Evolutionary conservation across 2,888 invertebrate genomes (phyloP).

Genomic region (Drosophila atroscutellata): DNA sequence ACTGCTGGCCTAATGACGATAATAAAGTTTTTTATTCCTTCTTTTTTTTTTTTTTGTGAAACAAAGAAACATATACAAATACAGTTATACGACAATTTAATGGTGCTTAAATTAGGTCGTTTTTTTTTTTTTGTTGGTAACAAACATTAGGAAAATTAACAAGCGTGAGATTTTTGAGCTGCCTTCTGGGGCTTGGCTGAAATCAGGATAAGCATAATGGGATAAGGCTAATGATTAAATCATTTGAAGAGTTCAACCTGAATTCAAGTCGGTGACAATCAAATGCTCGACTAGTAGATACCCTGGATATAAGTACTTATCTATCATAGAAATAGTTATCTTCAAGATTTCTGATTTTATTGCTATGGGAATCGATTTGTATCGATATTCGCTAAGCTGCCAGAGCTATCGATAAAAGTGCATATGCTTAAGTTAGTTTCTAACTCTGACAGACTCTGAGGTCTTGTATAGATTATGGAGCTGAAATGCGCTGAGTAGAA

Average conservation of each 20-base stretch:
- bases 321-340: not conserved
- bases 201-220: not conserved
- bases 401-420: not conserved
- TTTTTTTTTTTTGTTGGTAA: not conserved
- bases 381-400: not conserved
- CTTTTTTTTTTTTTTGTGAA: conserved; percentile 1
- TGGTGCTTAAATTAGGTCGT: conserved; percentile 2
- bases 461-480: too few species aligned
- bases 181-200: not conserved
- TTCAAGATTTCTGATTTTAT: not conserved
- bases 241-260: not conserved
- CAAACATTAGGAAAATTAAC: not conserved
- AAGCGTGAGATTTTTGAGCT: not conserved
- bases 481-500: too few species aligned
- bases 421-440: not conserved
- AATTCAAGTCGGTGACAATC: not conserved
- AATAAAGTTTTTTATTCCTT: conserved; percentile 1
- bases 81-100: conserved; percentile 6
- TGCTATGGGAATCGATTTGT: not conserved
- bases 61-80: conserved; percentile 4
- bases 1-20: not conserved
- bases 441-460: not conserved
- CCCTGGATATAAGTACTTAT: too few species aligned
- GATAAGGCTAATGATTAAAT: not conserved
- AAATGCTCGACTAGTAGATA: not conserved